Evolutionary conservation across 2,888 invertebrate genomes (phyloP), one percentile per base, ranked within the genome.

Genomic region (Baccha elongata): DNA sequence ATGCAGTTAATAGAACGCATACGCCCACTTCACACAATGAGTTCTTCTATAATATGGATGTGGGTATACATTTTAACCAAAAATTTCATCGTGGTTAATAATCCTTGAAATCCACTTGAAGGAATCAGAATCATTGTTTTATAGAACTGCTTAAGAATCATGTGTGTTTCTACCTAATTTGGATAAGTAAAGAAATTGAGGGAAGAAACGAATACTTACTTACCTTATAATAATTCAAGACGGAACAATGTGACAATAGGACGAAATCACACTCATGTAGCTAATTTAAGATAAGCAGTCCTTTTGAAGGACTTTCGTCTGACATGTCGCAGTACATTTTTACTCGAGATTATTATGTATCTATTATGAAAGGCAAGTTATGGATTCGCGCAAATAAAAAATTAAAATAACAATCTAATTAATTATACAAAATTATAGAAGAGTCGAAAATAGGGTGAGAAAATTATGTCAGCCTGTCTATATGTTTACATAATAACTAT

Each of bases 81-180:
- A 81, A 81, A 81, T 81, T 78, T 78, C 78, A 83, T 73, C 78
- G 72, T 58, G 50, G 83, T 64, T 76, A 73, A 83, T 72, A 68
- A 64, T 78, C 71, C 81, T 81, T 76, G 76, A 81, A 52, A 29
- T 48, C 71, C n/a, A 13, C 53, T 73, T 78, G 48, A 78, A 42
- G 46, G 32, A 44, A 37, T 55, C 19, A 58, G 21, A 17, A 46
- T 13, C n/a, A 44, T 29, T 42, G 40, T 44, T 44, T 37, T 21
- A 3, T 10, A 37, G 21, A 37, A 37, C 13, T 40, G 26, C 40
- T 23, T 23, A 58, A 40, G 40, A 40, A 58, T 40, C 23, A 15
- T 21, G 40, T 11, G 26, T 26, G 26, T 6, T 0, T 2, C 6
- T 32, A 55, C 7, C 37, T 37, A 13, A 37, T 37, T 55, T 55